A percentile compares a stretch with the other conserved stretches of the same genome.
phyloP scores from a whole-genome alignment of 2,888 invertebrate species.

The Drosophila nr. medialis region DNA sequence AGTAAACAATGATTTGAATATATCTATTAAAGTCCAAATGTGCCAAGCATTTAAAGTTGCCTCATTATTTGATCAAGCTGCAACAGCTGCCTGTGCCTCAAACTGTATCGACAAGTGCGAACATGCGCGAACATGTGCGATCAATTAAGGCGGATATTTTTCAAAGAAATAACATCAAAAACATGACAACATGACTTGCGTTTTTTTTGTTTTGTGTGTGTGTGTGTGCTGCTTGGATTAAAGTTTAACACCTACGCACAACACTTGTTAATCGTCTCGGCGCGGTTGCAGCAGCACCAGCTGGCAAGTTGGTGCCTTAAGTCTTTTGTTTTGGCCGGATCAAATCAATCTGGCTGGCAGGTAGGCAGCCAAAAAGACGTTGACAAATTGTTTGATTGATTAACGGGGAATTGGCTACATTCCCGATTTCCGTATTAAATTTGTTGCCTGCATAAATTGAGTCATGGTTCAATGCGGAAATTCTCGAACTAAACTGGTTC shows the following conservation, averaged over 20 bases:
- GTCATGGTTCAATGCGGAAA: constrained; percentile 50
- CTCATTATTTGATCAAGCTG: constrained; percentile 36
- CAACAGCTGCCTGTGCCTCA: constrained; percentile 4
- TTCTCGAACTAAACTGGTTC: constrained; percentile 29
- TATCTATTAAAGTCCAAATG: constrained; percentile 35
- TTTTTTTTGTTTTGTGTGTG: constrained; percentile 9
- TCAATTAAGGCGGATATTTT: constrained; percentile 38
- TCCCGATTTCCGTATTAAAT: constrained; percentile 13
- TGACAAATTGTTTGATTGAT: constrained; percentile 27
- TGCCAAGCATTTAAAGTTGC: constrained; percentile 50
- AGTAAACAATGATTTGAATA: constrained; percentile 22
- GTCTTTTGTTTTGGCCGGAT: constrained; percentile 63
- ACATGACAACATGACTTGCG: constrained; percentile 48
- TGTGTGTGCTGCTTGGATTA: constrained; percentile 9
- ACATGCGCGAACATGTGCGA: constrained; percentile 44
- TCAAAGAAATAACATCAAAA: constrained; percentile 26
- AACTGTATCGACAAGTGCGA: constrained; percentile 42
- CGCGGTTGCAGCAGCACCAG: background rate
- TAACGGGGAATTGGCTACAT: constrained; percentile 5
- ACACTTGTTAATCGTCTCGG: constrained; percentile 10
- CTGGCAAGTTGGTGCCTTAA: constrained; percentile 62
- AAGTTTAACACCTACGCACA: constrained; percentile 18
- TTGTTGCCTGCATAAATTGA: background rate
- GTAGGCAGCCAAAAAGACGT: background rate
- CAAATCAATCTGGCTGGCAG: constrained; percentile 7